Conservation (phyloP, 2,888 invertebrate species). For the Teleogryllus oceanicus region DNA sequence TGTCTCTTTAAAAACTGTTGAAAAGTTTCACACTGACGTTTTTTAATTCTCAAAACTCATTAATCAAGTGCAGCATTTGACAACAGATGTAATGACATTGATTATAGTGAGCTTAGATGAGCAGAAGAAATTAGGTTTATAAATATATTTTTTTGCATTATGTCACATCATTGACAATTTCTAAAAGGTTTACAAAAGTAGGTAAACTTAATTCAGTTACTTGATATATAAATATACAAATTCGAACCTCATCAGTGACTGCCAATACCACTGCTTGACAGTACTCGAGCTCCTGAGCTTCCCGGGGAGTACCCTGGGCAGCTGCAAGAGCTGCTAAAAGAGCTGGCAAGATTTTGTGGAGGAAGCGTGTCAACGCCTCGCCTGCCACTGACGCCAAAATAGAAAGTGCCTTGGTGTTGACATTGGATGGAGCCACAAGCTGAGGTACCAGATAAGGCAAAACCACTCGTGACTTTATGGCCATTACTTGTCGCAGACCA, state of each 20-base stretch:
- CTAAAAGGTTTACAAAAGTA: no score
- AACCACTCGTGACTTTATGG: conserved; percentile 91
- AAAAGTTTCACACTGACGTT: no score
- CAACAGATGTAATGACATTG: no score
- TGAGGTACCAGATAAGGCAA: conserved; percentile 95
- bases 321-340: conserved; percentile 71
- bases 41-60: no score
- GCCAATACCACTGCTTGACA: conserved; percentile 91
- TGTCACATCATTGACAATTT: no score
- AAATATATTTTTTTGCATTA: no score
- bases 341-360: conserved; percentile 89
- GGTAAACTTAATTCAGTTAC: no score
- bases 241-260: conserved; percentile 68
- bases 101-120: no score
- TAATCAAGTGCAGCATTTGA: no score
- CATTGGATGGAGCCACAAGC: conserved; percentile 74
- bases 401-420: conserved; percentile 90
- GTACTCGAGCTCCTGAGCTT: conserved; percentile 75
- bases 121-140: no score
- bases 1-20: no score
- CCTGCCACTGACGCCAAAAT: conserved; percentile 93
- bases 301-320: conserved; percentile 63
- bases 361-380: conserved; percentile 83
- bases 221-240: no score
- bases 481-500: conserved; percentile 95